A percentile compares a stretch with the other conserved stretches of the same genome.
These are phyloP conservation scores for Panagrolaimus sp. DNA, from an alignment of 1,140 invertebrate genomes.

Conservation along the genomic window DNA sequence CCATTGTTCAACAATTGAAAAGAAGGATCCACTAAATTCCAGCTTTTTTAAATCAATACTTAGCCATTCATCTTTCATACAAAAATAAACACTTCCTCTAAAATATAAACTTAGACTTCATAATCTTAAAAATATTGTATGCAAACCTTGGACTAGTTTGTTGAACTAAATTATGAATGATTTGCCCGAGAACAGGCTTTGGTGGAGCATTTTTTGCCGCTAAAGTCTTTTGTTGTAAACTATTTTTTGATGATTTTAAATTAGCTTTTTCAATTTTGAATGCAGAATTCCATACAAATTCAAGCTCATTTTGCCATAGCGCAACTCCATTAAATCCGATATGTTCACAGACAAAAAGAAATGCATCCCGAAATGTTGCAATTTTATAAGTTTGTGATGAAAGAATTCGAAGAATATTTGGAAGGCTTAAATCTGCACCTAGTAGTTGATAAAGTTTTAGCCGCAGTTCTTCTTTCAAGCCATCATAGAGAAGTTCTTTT, in stretches of 20 bases:
- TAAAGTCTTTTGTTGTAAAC: background rate
- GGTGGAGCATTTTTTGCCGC: background rate
- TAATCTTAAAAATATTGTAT: too few species aligned
- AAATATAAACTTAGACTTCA: too few species aligned
- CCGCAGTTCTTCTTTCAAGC: slow-evolving; percentile 36
- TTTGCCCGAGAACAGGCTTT: background rate
- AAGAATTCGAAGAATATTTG: slow-evolving; percentile 30
- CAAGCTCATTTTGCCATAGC: background rate
- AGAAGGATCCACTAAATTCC: background rate
- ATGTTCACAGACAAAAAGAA: slow-evolving; percentile 46
- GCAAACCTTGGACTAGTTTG: slow-evolving; percentile 8
- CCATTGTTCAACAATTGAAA: slow-evolving; percentile 1
- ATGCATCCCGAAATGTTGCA: slow-evolving; percentile 31
- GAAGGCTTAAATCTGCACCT: background rate
- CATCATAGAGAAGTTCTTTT: slow-evolving; percentile 30
- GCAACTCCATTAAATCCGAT: slow-evolving; percentile 39
- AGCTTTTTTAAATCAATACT: background rate
- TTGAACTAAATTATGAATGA: slow-evolving; percentile 1
- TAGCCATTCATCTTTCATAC: slow-evolving; percentile 8
- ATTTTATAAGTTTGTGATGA: slow-evolving; percentile 18
- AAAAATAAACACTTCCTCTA: background rate
- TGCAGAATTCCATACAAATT: background rate
- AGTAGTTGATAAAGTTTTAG: slow-evolving; percentile 20
- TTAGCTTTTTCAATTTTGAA: background rate
- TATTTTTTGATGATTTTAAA: background rate